Conservation (phyloP, 2,797 vertebrate genomes). For the Phalanger gymnotis region DNA sequence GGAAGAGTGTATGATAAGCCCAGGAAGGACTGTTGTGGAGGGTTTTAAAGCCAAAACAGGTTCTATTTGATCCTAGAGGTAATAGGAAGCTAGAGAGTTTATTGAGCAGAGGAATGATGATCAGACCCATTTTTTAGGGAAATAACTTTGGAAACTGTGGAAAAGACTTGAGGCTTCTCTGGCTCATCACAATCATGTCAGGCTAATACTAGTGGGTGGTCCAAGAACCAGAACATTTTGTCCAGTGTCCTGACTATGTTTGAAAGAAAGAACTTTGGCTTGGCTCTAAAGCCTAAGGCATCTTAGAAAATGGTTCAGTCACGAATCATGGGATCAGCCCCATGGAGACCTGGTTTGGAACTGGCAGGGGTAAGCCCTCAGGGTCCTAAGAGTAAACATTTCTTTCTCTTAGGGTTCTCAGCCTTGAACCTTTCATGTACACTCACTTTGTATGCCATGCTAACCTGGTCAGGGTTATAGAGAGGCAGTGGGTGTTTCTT, state of each 20-base stretch:
- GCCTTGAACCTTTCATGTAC: background rate
- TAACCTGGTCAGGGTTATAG: background rate
- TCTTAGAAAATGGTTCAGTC: background rate
- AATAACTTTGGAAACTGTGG: background rate
- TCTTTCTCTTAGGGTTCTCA: slow-evolving; percentile 2
- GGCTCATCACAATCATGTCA: background rate
- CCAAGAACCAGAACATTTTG: background rate
- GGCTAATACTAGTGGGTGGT: background rate
- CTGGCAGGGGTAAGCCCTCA: background rate
- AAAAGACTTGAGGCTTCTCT: background rate
- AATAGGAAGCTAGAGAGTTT: background rate
- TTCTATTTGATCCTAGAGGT: background rate
- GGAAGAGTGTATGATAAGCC: background rate
- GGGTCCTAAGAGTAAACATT: background rate
- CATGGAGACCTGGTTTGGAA: background rate
- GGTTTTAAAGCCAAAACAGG: background rate
- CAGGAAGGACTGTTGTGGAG: background rate
- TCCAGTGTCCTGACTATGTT: background rate
- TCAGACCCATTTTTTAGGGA: background rate
- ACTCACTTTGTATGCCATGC: background rate
- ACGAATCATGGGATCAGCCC: background rate
- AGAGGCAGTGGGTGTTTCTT: background rate
- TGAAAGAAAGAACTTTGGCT: background rate
- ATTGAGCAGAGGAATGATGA: background rate
- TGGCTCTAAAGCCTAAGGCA: background rate